Conservation (phyloP, 2,113 vertebrate genomes). For the Pelmatolapia mariae region DNA sequence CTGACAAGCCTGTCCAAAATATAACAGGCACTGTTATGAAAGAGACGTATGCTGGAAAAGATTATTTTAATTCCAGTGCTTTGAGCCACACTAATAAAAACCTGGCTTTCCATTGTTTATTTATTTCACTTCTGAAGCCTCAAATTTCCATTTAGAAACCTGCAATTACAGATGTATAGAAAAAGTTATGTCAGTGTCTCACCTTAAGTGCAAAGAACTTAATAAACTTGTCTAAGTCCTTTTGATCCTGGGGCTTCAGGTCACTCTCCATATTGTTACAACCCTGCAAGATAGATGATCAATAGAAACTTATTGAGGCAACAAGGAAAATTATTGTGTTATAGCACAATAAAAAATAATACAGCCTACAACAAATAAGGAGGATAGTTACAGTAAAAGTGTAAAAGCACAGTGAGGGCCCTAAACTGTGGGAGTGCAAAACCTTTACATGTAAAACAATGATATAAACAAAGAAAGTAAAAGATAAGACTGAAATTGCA, state of each 20-base stretch:
- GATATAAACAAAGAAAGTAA: neutral
- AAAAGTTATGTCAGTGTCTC: neutral
- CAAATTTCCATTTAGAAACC: neutral
- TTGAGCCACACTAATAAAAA: neutral
- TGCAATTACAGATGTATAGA: neutral
- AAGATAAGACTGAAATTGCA: neutral
- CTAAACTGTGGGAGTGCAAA: neutral
- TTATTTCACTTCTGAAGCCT: neutral
- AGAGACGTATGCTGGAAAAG: neutral
- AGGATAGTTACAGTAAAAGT: neutral
- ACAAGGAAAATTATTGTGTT: neutral
- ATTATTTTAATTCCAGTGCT: neutral
- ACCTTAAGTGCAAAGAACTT: slow-evolving; percentile 99
- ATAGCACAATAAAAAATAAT: neutral
- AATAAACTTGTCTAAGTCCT: slow-evolving; percentile 99
- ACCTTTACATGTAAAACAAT: neutral
- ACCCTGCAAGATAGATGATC: slow-evolving; percentile 56
- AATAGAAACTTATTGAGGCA: neutral
- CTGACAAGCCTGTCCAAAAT: neutral
- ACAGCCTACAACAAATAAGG: neutral
- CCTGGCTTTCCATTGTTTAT: neutral
- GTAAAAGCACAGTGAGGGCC: neutral
- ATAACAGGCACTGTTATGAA: neutral
- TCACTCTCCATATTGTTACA: slow-evolving; percentile 90
- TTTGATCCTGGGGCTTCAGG: slow-evolving; percentile 95